Conservation (phyloP, 2,888 invertebrate species). For the Cephonodes hylas region DNA sequence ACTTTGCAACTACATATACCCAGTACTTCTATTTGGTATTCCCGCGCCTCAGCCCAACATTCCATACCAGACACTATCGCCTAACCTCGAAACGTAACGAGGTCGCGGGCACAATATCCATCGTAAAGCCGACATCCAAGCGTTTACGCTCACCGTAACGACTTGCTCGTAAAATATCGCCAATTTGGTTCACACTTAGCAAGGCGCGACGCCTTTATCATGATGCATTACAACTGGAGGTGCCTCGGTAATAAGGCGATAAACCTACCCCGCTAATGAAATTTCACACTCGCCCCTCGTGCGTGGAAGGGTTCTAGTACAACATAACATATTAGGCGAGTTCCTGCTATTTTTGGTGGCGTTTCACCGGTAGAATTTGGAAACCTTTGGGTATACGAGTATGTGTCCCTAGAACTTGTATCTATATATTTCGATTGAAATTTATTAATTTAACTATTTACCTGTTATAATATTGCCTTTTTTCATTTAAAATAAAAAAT, state of each 20-base stretch:
- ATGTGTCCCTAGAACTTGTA: too few species aligned
- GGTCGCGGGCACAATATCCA: constrained; percentile 61
- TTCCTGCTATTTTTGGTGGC: too few species aligned
- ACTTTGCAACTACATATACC: neutral
- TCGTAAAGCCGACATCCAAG: constrained; percentile 64
- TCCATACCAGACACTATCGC: constrained; percentile 8
- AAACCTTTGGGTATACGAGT: too few species aligned
- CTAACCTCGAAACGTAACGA: constrained; percentile 44
- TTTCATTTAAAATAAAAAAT: too few species aligned
- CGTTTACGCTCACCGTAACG: constrained; percentile 68
- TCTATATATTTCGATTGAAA: too few species aligned
- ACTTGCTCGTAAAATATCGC: constrained; percentile 72
- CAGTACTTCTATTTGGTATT: neutral
- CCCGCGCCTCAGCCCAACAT: neutral
- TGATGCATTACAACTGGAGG: constrained; percentile 13
- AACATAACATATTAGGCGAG: too few species aligned
- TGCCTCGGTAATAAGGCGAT: constrained; percentile 5
- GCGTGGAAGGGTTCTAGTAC: neutral
- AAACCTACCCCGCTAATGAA: constrained; percentile 4
- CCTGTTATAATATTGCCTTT: too few species aligned
- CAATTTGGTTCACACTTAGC: constrained; percentile 73
- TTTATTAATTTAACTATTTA: too few species aligned
- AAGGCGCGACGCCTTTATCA: constrained; percentile 23
- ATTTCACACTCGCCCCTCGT: neutral
- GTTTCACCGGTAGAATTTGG: too few species aligned